phyloP scores from a whole-genome alignment of 2,888 invertebrate species.

The Dryococelus australis region DNA sequence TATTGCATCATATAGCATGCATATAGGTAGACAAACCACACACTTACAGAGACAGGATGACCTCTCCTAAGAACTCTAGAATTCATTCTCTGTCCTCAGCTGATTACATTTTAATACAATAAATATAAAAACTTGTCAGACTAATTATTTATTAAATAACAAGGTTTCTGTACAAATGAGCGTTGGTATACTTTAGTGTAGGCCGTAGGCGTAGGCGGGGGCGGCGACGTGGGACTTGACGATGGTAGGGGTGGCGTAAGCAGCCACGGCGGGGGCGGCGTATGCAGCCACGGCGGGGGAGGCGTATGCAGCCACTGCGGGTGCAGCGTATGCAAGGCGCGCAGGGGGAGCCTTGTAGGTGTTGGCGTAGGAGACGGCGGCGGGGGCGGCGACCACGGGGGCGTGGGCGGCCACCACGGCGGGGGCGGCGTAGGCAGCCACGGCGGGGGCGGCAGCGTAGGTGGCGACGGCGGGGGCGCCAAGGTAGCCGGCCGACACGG shows the following conservation, averaged over 20 bases:
- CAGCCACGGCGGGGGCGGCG: constrained; percentile 42
- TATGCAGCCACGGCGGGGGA: constrained; percentile 53
- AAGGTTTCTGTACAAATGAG: too few species aligned
- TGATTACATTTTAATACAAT: too few species aligned
- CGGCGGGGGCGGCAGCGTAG: constrained; percentile 49
- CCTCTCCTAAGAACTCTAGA: too few species aligned
- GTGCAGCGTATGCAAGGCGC: constrained; percentile 16
- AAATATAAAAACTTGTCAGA: too few species aligned
- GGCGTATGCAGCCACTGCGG: constrained; percentile 49
- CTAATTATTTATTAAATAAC: too few species aligned
- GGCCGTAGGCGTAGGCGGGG: constrained; percentile 46
- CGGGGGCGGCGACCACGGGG: constrained; percentile 31
- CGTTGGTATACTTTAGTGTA: too few species aligned
- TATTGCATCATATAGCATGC: too few species aligned
- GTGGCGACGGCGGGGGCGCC: constrained; percentile 57
- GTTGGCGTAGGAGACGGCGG: constrained; percentile 31
- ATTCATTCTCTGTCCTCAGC: too few species aligned
- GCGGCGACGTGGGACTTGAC: constrained; percentile 49
- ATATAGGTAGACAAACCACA: too few species aligned
- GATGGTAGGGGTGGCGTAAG: constrained; percentile 47
- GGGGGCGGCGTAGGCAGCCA: constrained; percentile 55
- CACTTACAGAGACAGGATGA: too few species aligned
- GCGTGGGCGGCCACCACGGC: constrained; percentile 48
- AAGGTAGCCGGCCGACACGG: constrained; percentile 57
- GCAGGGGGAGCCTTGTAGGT: constrained; percentile 10